Base-by-base conservation (phyloP, 1,140 invertebrate species). In the Teleogryllus occipitalis region DNA sequence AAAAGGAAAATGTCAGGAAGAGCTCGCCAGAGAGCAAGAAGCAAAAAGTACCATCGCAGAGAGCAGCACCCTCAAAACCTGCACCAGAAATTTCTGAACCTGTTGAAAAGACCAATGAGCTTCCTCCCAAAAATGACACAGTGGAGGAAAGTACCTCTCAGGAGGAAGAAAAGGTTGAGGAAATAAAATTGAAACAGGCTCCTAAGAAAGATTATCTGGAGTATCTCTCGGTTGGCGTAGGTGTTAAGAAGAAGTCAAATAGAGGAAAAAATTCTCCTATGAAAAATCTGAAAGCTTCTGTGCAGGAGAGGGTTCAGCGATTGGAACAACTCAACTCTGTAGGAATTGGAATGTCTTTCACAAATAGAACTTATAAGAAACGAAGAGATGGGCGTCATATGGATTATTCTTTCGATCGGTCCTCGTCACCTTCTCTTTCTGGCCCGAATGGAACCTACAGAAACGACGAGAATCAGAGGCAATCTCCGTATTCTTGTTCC, bases 151-250 rank as follows among this genome's bases (percentile, higher is more conserved):
- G 21, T 21, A 77, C 39, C 14, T 7, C 76, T 22, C 75, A 77
- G 74, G 47, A 14, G 72, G 74, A 48, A 79, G 86, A 84, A 76
- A 85, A 84, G 76, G 81, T 78, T 47, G 21, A 76, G 7, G 46
- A 75, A 2, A 79, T 47, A 27, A 79, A 80, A 76, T 78, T 47
- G 14, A 77, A 77, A 49, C 39, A 39, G 14, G 74, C 74, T 8
- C 82, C 91, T 73, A 89, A 91, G 65, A 88, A 91, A 48, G 88
- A 92, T 83, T 90, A 91, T 47, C 85, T 92, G 73, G 91, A 92
- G 82, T 92, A 91, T 81, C 85, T 92, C 46, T 88, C 88, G 65
- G 89, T 90, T 78, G 90, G 89, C 82, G 87, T 87, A 7, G 87
- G 87, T 46, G 85, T 89, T 18, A 85, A 88, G 73, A 91, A 92